Base-by-base conservation (phyloP, 2,113 vertebrate species). In the Saguinus imperator region DNA sequence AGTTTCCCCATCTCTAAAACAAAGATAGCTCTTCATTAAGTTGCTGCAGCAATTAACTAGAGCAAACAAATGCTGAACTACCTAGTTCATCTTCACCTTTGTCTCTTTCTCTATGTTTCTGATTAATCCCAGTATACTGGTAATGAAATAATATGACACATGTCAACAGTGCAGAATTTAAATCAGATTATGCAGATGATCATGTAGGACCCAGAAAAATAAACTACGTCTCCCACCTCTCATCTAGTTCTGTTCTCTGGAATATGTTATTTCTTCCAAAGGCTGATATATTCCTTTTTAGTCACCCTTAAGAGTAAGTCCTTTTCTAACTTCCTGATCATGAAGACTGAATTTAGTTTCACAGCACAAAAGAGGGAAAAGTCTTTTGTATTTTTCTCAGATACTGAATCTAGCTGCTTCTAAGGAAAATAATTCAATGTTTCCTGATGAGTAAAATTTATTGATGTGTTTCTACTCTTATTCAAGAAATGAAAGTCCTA, bases 391-490 rank as follows among this genome's bases (percentile, higher is more conserved):
- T 10, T 73, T 96, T 48, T 58, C 75, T 89, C 84, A 75, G 87
- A 80, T 43, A 83, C 75, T 58, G 61, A 84, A n/a, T 64, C 87
- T 85, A 27, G 27, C 66, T 87, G 40, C 79, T 95, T 87, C 84
- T 87, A 64, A 61, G 76, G 55, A 73, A 93, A 94, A 95, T 89
- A 83, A 95, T 86, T 95, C 77, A 70, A 23, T 45, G 93, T 66
- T 68, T 87, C 58, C 20, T 94, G 89, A 83, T 96, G 43, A n/a
- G 23, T 75, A 84, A 87, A 95, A 64, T 58, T 92, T 70, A 84
- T 8, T 96, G 79, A 73, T 79, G 57, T 73, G 20, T 76, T 11
- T 93, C 84, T 86, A 43, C 25, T 87, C 21, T 21, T 89, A 13
- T 66, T 85, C 81, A 94, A 76, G 55, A 96, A 94, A 94, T 50